Conservation (phyloP, 2,888 invertebrate genomes). For the Ophraella communa region DNA sequence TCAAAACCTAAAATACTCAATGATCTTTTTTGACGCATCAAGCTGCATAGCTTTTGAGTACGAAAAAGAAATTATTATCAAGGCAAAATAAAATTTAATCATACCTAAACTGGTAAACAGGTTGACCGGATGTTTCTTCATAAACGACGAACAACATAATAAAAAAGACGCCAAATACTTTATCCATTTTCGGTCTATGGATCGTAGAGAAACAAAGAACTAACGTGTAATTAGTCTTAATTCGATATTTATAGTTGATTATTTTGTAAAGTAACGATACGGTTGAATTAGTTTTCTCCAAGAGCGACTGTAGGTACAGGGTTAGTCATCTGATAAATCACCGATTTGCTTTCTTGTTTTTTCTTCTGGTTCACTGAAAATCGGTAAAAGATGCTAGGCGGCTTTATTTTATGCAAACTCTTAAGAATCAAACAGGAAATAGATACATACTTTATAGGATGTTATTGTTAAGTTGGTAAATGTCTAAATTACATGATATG, state of each 20-base stretch:
- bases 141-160: constrained; percentile 5
- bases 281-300: constrained; percentile 39
- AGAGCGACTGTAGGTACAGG: constrained; percentile 26
- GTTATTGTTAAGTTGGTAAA: no score
- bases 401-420: no score
- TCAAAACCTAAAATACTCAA: no score
- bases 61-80: no score
- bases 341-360: constrained; percentile 12
- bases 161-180: constrained; percentile 12
- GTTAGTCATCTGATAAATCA: constrained; percentile 21
- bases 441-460: background rate
- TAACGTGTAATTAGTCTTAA: constrained; percentile 24
- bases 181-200: constrained; percentile 17
- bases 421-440: background rate
- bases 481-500: no score
- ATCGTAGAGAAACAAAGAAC: constrained; percentile 13
- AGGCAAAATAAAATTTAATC: constrained; percentile 36
- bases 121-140: constrained; percentile 30
- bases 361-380: background rate
- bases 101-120: constrained; percentile 55
- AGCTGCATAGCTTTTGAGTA: no score
- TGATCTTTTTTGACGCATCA: no score
- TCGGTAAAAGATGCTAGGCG: background rate
- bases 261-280: constrained; percentile 41
- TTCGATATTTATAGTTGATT: constrained; percentile 40